Conservation (phyloP, 2,113 vertebrate species). For the Chaetura pelagica region DNA sequence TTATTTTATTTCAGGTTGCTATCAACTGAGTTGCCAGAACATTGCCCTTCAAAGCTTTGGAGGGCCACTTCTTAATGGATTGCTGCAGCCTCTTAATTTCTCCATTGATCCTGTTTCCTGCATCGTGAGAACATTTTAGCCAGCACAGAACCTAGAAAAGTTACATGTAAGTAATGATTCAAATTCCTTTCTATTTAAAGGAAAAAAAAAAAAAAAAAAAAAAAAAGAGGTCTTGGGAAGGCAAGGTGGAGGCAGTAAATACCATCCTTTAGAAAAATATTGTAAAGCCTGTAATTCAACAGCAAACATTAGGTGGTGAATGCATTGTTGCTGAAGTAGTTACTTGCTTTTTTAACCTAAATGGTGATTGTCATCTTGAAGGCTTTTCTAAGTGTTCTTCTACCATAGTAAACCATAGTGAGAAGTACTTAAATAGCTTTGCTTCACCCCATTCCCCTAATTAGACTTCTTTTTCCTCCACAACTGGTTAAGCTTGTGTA, state of each 20-base stretch:
- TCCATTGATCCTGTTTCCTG: slow-evolving; percentile 73
- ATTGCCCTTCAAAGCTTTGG: slow-evolving; percentile 51
- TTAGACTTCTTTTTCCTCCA: neutral
- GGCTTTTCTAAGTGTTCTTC: slow-evolving; percentile 30
- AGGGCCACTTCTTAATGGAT: slow-evolving; percentile 82
- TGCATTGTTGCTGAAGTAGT: slow-evolving; percentile 37
- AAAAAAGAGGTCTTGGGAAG: neutral
- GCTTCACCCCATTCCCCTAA: neutral
- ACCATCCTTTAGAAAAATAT: slow-evolving; percentile 29
- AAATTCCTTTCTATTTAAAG: slow-evolving; percentile 46
- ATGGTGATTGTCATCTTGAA: slow-evolving; percentile 47
- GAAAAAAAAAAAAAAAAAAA: neutral
- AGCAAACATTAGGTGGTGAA: slow-evolving; percentile 49
- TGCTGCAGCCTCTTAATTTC: slow-evolving; percentile 72
- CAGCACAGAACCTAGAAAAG: slow-evolving; percentile 79
- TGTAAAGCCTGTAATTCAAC: slow-evolving; percentile 47
- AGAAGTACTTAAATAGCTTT: slow-evolving; percentile 40
- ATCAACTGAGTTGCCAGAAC: slow-evolving; percentile 49
- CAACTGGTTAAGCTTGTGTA: neutral
- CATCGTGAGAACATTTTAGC: slow-evolving; percentile 78
- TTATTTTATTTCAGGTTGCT: slow-evolving; percentile 71
- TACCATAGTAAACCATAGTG: neutral
- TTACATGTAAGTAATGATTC: slow-evolving; percentile 80
- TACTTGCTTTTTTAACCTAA: slow-evolving; percentile 51
- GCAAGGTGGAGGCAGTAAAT: neutral